Percentiles rank a stretch among this genome's conserved stretches.
Conservation (phyloP, 53 echinoderm and acorn worm species). For the Holothuria leucospilota region DNA sequence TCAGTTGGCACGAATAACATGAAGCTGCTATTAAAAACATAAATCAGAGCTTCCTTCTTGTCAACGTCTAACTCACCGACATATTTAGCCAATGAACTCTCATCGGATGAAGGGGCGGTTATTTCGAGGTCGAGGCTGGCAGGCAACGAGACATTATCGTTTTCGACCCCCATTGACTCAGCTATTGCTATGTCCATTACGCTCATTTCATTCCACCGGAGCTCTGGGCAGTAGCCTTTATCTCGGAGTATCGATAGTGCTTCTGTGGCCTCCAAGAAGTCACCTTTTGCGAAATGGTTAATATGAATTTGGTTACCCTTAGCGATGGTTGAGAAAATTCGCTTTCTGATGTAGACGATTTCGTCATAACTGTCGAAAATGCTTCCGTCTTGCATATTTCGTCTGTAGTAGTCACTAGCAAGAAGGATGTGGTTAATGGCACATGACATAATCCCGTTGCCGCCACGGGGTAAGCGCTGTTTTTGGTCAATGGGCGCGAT, state of each 20-base stretch:
- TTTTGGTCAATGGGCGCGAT: neutral
- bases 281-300: neutral
- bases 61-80: neutral
- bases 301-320: neutral
- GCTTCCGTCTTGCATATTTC: neutral
- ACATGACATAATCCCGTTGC: conserved; percentile 7
- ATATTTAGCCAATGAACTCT: conserved; percentile 22
- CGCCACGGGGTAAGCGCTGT: too few relatives aligned
- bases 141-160: neutral
- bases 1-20: conserved; percentile 26
- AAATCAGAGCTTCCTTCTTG: neutral
- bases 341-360: neutral
- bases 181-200: too few relatives aligned
- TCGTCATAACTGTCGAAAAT: neutral
- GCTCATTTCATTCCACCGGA: too few relatives aligned
- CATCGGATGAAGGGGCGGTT: neutral
- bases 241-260: neutral
- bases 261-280: neutral
- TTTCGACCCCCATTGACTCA: conserved; percentile 8
- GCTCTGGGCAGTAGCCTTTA: too few relatives aligned
- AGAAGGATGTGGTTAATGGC: conserved; percentile 31
- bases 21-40: conserved; percentile 1
- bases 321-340: neutral
- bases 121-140: conserved; percentile 7
- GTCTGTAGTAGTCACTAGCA: neutral